phyloP scores from a whole-genome alignment of 2,113 vertebrate species.

The Oncorhynchus mykiss region DNA sequence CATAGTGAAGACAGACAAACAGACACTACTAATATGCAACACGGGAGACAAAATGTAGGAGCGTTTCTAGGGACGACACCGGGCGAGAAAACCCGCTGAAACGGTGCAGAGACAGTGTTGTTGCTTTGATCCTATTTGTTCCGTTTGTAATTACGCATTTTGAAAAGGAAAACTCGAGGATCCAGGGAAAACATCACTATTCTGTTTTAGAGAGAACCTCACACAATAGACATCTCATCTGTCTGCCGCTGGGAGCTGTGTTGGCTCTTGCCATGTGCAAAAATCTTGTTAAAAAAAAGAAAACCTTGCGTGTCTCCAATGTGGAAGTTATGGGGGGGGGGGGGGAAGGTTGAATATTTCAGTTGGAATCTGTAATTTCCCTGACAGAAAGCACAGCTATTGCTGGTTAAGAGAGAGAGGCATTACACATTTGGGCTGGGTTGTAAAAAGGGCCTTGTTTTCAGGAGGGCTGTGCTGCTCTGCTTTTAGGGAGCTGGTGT shows the following conservation, averaged over 20 bases:
- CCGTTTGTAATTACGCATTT: slow-evolving; percentile 54
- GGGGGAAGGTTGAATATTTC: slow-evolving; percentile 73
- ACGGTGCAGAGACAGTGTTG: slow-evolving; percentile 47
- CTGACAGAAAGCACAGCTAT: slow-evolving; percentile 74
- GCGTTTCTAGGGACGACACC: slow-evolving; percentile 48
- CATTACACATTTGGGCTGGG: slow-evolving; percentile 43
- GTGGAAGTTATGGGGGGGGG: slow-evolving; percentile 71
- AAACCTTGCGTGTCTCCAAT: slow-evolving; percentile 72
- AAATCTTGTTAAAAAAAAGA: slow-evolving; percentile 67
- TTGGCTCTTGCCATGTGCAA: slow-evolving; percentile 49
- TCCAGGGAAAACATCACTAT: slow-evolving; percentile 62
- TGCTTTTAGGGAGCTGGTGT: slow-evolving; percentile 66
- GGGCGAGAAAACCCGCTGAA: slow-evolving; percentile 53
- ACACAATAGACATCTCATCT: slow-evolving; percentile 70
- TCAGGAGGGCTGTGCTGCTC: slow-evolving; percentile 48
- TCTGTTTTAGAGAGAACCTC: slow-evolving; percentile 57
- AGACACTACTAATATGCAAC: slow-evolving; percentile 61
- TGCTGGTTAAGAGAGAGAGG: slow-evolving; percentile 65
- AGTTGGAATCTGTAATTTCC: slow-evolving; percentile 74
- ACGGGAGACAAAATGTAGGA: slow-evolving; percentile 37
- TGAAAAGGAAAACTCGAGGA: slow-evolving; percentile 52
- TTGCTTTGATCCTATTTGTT: slow-evolving; percentile 65
- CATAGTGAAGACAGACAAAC: slow-evolving; percentile 58
- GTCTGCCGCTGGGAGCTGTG: slow-evolving; percentile 48
- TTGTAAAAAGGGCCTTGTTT: slow-evolving; percentile 17